phyloP scores from a whole-genome alignment of 1,140 invertebrate genomes.

The Drosophila ohnishii region DNA sequence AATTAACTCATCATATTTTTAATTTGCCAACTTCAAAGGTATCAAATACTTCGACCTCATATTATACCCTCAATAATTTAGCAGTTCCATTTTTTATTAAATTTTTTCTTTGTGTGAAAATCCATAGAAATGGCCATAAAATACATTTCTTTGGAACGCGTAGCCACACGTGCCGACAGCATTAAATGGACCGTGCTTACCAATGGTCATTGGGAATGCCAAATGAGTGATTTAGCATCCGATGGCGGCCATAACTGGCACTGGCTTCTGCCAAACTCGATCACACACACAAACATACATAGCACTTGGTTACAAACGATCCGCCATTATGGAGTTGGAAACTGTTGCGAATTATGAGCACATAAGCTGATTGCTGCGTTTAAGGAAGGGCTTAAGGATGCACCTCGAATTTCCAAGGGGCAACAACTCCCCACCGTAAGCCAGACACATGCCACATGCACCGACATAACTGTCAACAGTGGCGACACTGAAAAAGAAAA shows the following conservation, averaged over 20 bases:
- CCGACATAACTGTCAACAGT: conserved; percentile 34
- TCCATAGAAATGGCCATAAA: conserved; percentile 27
- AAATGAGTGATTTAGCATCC: conserved; percentile 22
- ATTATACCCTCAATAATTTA: not conserved
- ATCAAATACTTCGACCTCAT: not conserved
- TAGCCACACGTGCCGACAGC: conserved; percentile 26
- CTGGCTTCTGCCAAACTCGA: conserved; percentile 3
- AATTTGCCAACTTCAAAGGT: not conserved
- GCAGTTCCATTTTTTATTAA: not conserved
- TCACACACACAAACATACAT: not conserved
- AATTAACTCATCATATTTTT: not conserved
- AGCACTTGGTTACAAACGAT: not conserved
- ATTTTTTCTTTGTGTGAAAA: conserved; percentile 2
- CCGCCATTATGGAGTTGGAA: not conserved
- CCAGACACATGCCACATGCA: conserved; percentile 4
- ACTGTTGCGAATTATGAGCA: conserved; percentile 24
- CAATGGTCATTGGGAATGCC: conserved; percentile 38
- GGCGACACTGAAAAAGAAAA: conserved; percentile 6
- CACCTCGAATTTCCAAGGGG: conserved; percentile 16
- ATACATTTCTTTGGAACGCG: conserved; percentile 7
- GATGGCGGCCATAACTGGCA: conserved; percentile 7
- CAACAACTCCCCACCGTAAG: not conserved
- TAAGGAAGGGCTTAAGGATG: conserved; percentile 47
- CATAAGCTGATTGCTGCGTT: conserved; percentile 53
- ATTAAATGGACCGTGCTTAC: conserved; percentile 22